Conservation (phyloP, 1,140 invertebrate species). For the Vollenhovia emeryi region DNA sequence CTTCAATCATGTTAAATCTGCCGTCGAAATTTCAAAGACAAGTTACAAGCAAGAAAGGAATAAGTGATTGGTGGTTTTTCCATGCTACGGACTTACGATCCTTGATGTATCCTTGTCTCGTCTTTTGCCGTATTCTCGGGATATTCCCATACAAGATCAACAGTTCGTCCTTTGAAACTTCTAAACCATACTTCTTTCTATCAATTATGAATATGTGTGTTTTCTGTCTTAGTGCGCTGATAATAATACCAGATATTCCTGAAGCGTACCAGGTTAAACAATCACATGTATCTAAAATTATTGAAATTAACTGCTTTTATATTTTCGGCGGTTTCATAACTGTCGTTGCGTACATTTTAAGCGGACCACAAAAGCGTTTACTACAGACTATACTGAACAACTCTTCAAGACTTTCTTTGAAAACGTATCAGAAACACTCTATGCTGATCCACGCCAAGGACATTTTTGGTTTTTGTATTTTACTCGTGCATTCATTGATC, state of each 20-base stretch:
- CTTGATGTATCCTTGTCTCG: constrained; percentile 62
- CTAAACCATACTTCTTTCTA: constrained; percentile 13
- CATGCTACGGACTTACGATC: constrained; percentile 24
- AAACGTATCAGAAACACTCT: constrained; percentile 64
- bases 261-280: too few species aligned
- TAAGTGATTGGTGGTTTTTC: constrained; percentile 58
- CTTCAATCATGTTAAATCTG: not conserved
- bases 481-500: too few species aligned
- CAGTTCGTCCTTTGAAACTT: constrained; percentile 19
- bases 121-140: constrained; percentile 63
- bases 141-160: constrained; percentile 64
- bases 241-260: too few species aligned
- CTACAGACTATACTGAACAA: not conserved
- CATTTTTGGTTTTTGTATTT: constrained; percentile 70
- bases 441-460: constrained; percentile 76
- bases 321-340: not conserved
- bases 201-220: constrained; percentile 45
- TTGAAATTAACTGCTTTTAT: constrained; percentile 73
- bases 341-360: not conserved
- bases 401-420: constrained; percentile 62
- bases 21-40: not conserved
- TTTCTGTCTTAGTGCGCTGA: not conserved
- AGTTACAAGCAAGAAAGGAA: not conserved
- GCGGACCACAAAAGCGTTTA: not conserved
- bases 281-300: too few species aligned